Evolutionary conservation across 2,113 vertebrate genomes (phyloP).

Genomic region (Macheiramphus alcinus): DNA sequence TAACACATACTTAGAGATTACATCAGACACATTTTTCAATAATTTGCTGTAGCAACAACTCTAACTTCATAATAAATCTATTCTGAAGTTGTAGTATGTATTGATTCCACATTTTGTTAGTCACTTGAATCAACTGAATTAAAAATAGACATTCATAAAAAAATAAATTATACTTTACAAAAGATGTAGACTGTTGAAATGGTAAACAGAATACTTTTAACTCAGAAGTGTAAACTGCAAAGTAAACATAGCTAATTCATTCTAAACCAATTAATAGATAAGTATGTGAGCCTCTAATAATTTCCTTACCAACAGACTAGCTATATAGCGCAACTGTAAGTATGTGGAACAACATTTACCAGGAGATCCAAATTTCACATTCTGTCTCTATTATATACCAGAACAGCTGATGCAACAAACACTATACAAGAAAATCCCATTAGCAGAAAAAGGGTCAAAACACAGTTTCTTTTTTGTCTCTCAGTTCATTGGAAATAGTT

Average conservation of each 20-base stretch:
- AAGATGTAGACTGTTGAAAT: neutral
- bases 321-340: neutral
- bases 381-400: neutral
- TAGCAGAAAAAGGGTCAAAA: neutral
- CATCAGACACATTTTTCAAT: neutral
- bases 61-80: neutral
- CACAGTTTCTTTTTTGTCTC: neutral
- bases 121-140: neutral
- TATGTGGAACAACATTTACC: neutral
- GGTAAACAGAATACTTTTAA: neutral
- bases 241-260: neutral
- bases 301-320: neutral
- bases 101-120: neutral
- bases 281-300: neutral
- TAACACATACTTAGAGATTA: neutral
- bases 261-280: neutral
- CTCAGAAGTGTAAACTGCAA: neutral
- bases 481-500: neutral
- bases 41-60: neutral
- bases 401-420: neutral
- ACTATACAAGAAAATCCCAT: neutral
- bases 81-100: neutral
- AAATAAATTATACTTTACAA: neutral
- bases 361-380: neutral
- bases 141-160: neutral